These are phyloP conservation scores for Pseudomyrmex dendroicus DNA, from an alignment of 1,140 invertebrate genomes.

Conservation along the genomic window DNA sequence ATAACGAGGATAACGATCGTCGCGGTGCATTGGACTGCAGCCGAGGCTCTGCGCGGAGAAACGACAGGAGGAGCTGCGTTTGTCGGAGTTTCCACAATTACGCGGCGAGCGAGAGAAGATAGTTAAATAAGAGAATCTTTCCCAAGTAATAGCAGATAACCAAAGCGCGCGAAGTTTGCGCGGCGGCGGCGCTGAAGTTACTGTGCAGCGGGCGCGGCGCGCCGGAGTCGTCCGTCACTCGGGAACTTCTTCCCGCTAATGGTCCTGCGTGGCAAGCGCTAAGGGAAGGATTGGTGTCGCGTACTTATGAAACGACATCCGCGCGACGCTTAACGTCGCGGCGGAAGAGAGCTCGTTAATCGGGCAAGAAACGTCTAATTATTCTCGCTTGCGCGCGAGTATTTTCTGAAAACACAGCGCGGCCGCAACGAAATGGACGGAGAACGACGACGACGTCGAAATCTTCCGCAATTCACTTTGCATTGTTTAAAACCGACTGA, in stretches of 20 bases:
- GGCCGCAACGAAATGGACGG: background rate
- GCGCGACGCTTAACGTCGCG: slow-evolving; percentile 25
- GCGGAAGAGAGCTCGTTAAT: slow-evolving; percentile 34
- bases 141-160: slow-evolving; percentile 56
- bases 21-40: background rate
- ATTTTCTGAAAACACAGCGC: background rate
- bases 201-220: slow-evolving; percentile 13
- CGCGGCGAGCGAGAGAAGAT: slow-evolving; percentile 36
- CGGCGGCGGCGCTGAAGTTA: slow-evolving; percentile 20
- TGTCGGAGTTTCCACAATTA: slow-evolving; percentile 53
- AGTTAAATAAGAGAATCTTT: slow-evolving; percentile 61
- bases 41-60: background rate
- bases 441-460: too few relatives aligned
- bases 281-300: slow-evolving; percentile 37
- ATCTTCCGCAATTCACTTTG: background rate
- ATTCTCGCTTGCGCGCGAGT: slow-evolving; percentile 9
- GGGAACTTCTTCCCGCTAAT: slow-evolving; percentile 61
- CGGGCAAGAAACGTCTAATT: slow-evolving; percentile 54
- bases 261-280: slow-evolving; percentile 36
- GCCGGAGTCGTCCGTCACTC: slow-evolving; percentile 49
- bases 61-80: background rate
- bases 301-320: slow-evolving; percentile 50
- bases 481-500: background rate
- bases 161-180: slow-evolving; percentile 57
- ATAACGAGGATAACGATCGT: slow-evolving; percentile 37